These are phyloP conservation scores for Labeo calbasu DNA, from an alignment of 2,797 vertebrate species.

Conservation along the genomic window DNA sequence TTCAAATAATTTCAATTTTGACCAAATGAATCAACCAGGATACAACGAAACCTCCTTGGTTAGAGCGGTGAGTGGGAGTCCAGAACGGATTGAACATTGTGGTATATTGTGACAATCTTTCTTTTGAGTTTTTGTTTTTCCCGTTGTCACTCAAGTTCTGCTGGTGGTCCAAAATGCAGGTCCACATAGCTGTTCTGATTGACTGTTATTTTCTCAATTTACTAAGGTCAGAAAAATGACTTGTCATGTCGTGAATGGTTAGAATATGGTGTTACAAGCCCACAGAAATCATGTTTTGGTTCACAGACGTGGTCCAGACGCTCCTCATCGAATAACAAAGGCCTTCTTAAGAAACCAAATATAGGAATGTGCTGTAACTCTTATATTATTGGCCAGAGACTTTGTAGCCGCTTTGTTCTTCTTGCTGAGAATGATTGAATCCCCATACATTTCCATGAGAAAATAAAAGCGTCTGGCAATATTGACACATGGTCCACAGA, in stretches of 20 bases:
- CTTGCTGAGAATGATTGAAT: constrained; percentile 31
- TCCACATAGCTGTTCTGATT: not conserved
- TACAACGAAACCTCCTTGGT: not conserved
- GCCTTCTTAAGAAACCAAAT: constrained; percentile 12
- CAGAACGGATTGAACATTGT: not conserved
- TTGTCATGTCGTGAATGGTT: not conserved
- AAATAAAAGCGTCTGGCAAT: constrained; percentile 32
- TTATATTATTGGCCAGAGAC: not conserved
- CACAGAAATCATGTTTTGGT: constrained; percentile 4
- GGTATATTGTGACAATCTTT: not conserved
- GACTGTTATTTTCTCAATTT: not conserved
- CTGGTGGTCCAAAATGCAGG: not conserved
- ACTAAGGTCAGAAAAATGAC: not conserved
- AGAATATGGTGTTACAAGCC: constrained; percentile 30
- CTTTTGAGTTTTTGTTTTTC: not conserved
- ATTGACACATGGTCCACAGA: constrained; percentile 7
- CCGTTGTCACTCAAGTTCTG: not conserved
- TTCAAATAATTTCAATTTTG: not conserved
- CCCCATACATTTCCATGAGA: constrained; percentile 29
- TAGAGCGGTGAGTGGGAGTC: too few species aligned
- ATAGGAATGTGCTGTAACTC: constrained; percentile 23
- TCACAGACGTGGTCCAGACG: not conserved
- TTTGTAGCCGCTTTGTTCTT: constrained; percentile 27
- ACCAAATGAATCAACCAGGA: not conserved
- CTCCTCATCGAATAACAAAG: constrained; percentile 16